phyloP scores from a whole-genome alignment of 2,797 vertebrate species.

The Peromyscus aztecus region DNA sequence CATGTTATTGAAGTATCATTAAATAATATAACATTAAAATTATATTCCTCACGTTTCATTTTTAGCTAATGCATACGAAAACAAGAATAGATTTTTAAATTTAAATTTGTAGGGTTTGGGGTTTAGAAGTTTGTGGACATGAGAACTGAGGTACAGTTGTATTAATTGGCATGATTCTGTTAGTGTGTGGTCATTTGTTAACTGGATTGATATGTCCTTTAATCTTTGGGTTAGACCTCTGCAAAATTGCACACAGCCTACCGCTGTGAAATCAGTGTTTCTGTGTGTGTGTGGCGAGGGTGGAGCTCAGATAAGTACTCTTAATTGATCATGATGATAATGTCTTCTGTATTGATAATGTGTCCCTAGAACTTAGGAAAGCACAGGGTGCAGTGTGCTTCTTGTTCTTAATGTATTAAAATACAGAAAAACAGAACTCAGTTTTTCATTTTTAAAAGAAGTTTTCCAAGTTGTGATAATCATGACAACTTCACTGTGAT shows the following conservation, averaged over 20 bases:
- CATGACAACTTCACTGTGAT: slow-evolving; percentile 36
- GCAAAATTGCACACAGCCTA: neutral
- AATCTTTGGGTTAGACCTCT: slow-evolving; percentile 33
- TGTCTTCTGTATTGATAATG: slow-evolving; percentile 27
- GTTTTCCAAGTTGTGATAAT: slow-evolving; percentile 54
- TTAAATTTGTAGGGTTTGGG: slow-evolving; percentile 58
- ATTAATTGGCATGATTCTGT: slow-evolving; percentile 12
- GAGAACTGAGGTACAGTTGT: neutral
- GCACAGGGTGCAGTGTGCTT: neutral
- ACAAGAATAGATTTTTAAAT: neutral
- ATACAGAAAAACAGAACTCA: slow-evolving; percentile 38
- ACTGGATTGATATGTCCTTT: slow-evolving; percentile 19
- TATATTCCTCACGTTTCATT: neutral
- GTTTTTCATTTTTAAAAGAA: neutral
- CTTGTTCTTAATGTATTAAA: slow-evolving; percentile 68
- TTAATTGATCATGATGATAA: slow-evolving; percentile 31
- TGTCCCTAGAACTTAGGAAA: neutral
- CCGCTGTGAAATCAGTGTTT: slow-evolving; percentile 38
- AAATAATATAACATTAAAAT: slow-evolving; percentile 24
- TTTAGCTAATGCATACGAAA: neutral
- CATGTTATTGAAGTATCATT: slow-evolving; percentile 50
- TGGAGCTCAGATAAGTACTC: neutral
- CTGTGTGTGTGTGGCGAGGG: neutral
- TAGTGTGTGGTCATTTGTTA: slow-evolving; percentile 45
- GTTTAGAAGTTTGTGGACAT: slow-evolving; percentile 28